A percentile compares a stretch with the other conserved stretches of the same genome.
phyloP scores from a whole-genome alignment of 2,797 vertebrate genomes.

The Sebastes itinus region DNA sequence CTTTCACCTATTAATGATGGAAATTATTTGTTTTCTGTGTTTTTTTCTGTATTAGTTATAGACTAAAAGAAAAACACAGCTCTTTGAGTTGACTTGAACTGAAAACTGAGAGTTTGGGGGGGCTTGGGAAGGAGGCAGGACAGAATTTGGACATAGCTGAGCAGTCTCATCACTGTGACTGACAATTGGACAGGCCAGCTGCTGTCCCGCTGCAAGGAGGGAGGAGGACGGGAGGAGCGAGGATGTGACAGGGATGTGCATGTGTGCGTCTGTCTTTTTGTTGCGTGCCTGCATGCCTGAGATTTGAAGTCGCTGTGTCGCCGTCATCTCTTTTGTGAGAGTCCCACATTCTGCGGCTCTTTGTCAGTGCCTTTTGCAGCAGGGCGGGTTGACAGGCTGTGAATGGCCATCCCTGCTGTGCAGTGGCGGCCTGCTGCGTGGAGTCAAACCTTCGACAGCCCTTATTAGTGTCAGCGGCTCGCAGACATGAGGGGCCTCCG shows the following conservation, averaged over 20 bases:
- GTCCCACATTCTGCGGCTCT: constrained; percentile 67
- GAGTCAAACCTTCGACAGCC: constrained; percentile 75
- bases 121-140: constrained; percentile 36
- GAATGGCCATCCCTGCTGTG: constrained; percentile 79
- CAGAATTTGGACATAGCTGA: constrained; percentile 66
- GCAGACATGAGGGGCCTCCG: constrained; percentile 56
- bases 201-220: constrained; percentile 57
- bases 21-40: neutral
- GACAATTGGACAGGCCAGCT: constrained; percentile 69
- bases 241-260: constrained; percentile 49
- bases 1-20: neutral
- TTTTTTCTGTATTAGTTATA: neutral
- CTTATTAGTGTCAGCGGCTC: constrained; percentile 80
- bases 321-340: constrained; percentile 71
- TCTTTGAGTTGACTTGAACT: neutral
- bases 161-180: constrained; percentile 68
- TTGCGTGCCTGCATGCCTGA: constrained; percentile 63
- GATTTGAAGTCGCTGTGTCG: constrained; percentile 73
- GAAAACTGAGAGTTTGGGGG: neutral
- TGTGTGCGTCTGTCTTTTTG: constrained; percentile 48
- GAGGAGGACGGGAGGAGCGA: constrained; percentile 19
- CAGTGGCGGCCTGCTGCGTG: constrained; percentile 67
- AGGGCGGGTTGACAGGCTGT: constrained; percentile 74
- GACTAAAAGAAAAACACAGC: neutral
- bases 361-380: constrained; percentile 67